Percentiles rank a stretch among this genome's conserved stretches.
phyloP scores from a whole-genome alignment of 64 coral and sea anemone species.

The Montipora cactus region DNA sequence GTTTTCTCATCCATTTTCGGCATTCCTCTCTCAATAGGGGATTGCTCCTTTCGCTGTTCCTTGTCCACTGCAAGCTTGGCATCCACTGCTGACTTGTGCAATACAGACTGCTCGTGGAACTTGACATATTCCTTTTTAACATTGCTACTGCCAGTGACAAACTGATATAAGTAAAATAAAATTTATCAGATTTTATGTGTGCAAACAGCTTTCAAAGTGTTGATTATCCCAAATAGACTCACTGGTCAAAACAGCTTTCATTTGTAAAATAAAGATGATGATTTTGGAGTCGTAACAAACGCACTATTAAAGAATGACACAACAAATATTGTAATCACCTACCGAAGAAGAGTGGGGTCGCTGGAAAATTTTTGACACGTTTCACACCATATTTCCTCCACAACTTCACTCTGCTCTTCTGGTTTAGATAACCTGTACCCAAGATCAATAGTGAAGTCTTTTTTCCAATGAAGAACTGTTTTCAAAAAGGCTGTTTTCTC shows the following conservation, averaged over 20 bases:
- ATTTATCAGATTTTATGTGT: constrained; percentile 55
- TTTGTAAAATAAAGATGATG: too few species aligned
- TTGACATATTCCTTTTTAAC: too few species aligned
- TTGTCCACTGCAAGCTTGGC: constrained; percentile 45
- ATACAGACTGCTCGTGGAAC: neutral
- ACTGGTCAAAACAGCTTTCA: too few species aligned
- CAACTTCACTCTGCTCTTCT: neutral
- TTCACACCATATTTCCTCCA: neutral
- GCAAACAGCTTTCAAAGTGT: constrained; percentile 43
- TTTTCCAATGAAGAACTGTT: neutral
- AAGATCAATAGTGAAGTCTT: neutral
- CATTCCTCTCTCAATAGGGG: constrained; percentile 29
- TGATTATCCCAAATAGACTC: constrained; percentile 36
- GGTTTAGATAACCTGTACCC: neutral
- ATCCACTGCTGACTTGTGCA: constrained; percentile 17
- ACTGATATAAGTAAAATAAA: constrained; percentile 55
- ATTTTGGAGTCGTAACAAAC: neutral
- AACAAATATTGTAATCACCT: neutral
- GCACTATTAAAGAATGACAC: neutral
- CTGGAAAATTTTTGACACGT: neutral
- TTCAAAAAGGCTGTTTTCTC: neutral
- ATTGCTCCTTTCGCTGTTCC: constrained; percentile 7
- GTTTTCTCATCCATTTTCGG: constrained; percentile 46
- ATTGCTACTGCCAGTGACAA: constrained; percentile 56
- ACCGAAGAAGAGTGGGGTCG: neutral